Conservation (phyloP, 2,113 vertebrate genomes). For the Sigmodon hispidus region DNA sequence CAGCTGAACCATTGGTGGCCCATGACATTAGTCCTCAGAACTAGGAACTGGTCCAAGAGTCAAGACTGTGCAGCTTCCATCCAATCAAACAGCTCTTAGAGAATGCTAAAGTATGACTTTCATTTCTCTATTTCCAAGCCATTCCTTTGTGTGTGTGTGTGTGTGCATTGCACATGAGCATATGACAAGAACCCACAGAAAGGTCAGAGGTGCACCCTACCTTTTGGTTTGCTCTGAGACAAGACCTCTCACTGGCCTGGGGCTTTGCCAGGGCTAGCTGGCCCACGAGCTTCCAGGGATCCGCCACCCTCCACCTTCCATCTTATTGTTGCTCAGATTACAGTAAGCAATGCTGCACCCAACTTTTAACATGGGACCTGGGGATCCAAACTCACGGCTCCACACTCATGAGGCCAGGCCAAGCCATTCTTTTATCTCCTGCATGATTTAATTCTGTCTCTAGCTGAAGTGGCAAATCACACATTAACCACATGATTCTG, state of each 20-base stretch:
- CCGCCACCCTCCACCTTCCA: not conserved
- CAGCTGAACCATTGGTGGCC: not conserved
- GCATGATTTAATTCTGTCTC: constrained; percentile 59
- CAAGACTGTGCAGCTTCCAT: constrained; percentile 25
- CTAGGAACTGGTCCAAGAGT: not conserved
- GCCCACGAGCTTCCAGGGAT: not conserved
- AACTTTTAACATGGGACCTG: not conserved
- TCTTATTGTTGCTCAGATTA: too few species aligned
- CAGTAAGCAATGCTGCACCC: not conserved
- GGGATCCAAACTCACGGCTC: not conserved
- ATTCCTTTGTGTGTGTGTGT: not conserved
- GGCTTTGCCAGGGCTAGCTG: not conserved
- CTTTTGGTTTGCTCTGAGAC: not conserved
- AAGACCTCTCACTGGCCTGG: not conserved
- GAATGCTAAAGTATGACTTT: constrained; percentile 8
- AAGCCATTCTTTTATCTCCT: constrained; percentile 55
- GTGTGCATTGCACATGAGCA: not conserved
- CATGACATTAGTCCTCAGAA: not conserved
- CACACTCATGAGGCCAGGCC: not conserved
- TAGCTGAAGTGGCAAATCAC: constrained; percentile 66
- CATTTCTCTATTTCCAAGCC: constrained; percentile 51
- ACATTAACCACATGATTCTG: constrained; percentile 55
- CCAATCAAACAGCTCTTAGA: constrained; percentile 3
- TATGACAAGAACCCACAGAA: not conserved
- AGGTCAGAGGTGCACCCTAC: not conserved